phyloP scores from a whole-genome alignment of 2,113 vertebrate species.

The Cheilinus undulatus region DNA sequence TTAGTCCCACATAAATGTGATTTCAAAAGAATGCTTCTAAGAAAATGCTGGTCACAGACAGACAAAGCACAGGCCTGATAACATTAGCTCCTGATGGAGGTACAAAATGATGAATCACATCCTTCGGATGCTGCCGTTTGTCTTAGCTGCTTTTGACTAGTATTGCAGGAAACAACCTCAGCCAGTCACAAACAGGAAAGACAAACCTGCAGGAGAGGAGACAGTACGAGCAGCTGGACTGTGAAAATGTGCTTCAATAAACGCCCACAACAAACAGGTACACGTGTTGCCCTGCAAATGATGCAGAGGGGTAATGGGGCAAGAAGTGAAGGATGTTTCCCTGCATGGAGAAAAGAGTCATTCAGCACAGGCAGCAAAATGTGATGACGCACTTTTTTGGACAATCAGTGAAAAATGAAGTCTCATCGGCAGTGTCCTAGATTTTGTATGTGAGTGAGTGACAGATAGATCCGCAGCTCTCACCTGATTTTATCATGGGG shows the following conservation, averaged over 20 bases:
- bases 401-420: constrained; percentile 17
- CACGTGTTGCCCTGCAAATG: constrained; percentile 37
- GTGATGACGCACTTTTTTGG: constrained; percentile 9
- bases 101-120: constrained; percentile 23
- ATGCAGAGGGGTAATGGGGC: constrained; percentile 52
- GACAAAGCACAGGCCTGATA: constrained; percentile 9
- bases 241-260: constrained; percentile 35
- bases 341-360: background rate
- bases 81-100: constrained; percentile 8
- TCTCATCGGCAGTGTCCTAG: constrained; percentile 36
- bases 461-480: constrained; percentile 31
- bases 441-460: constrained; percentile 36
- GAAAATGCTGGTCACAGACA: background rate
- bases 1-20: background rate
- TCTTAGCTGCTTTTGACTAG: constrained; percentile 26
- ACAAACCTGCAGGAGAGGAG: constrained; percentile 29
- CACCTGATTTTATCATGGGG: constrained; percentile 33
- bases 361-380: background rate
- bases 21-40: background rate
- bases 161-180: constrained; percentile 4
- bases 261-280: constrained; percentile 17
- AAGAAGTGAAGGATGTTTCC: constrained; percentile 42
- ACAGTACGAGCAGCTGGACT: constrained; percentile 12
- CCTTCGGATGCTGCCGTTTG: constrained; percentile 28
- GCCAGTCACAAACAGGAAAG: constrained; percentile 12